Conservation (phyloP, 92 coral and sea anemone species). For the Meandrina meandrites region DNA sequence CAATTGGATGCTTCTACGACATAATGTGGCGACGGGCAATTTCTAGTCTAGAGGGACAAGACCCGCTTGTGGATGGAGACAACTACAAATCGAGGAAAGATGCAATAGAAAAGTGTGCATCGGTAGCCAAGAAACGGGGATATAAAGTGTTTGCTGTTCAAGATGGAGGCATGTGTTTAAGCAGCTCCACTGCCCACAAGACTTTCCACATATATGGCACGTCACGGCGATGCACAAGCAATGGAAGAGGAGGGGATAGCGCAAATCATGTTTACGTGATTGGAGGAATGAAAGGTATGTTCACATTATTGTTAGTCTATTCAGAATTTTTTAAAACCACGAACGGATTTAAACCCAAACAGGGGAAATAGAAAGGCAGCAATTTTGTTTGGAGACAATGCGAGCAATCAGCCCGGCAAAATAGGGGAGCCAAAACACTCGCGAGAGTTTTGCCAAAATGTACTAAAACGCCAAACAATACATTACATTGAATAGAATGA, state of each 20-base stretch:
- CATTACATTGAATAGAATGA: no score
- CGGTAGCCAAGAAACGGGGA: neutral
- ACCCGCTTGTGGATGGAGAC: conserved; percentile 6
- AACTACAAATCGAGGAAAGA: neutral
- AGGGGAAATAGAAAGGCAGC: no score
- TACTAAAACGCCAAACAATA: no score
- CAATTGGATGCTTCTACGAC: conserved; percentile 16
- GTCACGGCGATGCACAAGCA: neutral
- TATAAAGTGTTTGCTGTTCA: conserved; percentile 23
- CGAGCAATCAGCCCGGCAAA: no score
- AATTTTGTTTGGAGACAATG: no score
- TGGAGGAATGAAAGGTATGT: neutral
- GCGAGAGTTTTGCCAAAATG: no score
- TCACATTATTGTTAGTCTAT: neutral
- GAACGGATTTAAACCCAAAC: no score
- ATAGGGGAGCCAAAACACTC: no score
- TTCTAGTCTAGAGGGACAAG: conserved; percentile 10
- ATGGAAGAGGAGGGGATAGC: conserved; percentile 24
- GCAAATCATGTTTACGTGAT: conserved; percentile 23
- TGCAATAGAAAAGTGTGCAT: conserved; percentile 23
- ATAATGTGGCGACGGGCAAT: no score
- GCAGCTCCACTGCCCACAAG: conserved; percentile 5
- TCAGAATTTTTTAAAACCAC: no score
- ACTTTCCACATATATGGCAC: conserved; percentile 1
- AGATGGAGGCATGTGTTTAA: conserved; percentile 28